Conservation (phyloP, 2,888 invertebrate genomes). For the Esperia sulphurella region DNA sequence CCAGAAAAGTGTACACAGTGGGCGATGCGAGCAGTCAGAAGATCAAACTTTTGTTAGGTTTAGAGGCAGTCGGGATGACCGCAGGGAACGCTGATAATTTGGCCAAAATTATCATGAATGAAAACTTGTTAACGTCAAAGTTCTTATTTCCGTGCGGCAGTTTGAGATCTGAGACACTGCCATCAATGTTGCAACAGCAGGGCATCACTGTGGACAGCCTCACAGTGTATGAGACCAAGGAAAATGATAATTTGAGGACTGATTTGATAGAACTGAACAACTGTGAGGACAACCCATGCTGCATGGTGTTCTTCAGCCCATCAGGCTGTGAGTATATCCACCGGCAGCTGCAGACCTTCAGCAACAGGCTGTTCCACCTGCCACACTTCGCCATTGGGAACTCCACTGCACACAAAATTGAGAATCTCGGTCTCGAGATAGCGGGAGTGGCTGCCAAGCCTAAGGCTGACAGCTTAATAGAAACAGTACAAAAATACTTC, state of each 20-base stretch:
- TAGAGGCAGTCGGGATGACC: constrained; percentile 48
- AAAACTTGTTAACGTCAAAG: constrained; percentile 38
- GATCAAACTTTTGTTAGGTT: constrained; percentile 47
- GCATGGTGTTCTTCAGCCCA: constrained; percentile 69
- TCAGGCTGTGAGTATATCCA: constrained; percentile 68
- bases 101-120: constrained; percentile 45
- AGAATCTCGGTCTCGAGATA: constrained; percentile 62
- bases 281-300: constrained; percentile 30
- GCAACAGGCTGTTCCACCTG: constrained; percentile 45
- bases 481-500: constrained; percentile 50
- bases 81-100: constrained; percentile 59
- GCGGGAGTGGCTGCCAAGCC: constrained; percentile 60
- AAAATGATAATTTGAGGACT: constrained; percentile 51
- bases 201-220: constrained; percentile 46
- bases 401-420: constrained; percentile 66
- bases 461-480: constrained; percentile 46
- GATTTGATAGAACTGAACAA: constrained; percentile 48
- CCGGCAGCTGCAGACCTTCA: constrained; percentile 61
- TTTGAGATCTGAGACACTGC: constrained; percentile 53
- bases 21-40: constrained; percentile 50
- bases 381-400: constrained; percentile 72
- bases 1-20: constrained; percentile 53
- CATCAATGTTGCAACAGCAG: constrained; percentile 34
- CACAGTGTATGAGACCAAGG: constrained; percentile 65
- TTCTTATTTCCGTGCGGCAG: constrained; percentile 68